Conservation (phyloP, 2,797 vertebrate genomes). For the Aphelocoma californica region DNA sequence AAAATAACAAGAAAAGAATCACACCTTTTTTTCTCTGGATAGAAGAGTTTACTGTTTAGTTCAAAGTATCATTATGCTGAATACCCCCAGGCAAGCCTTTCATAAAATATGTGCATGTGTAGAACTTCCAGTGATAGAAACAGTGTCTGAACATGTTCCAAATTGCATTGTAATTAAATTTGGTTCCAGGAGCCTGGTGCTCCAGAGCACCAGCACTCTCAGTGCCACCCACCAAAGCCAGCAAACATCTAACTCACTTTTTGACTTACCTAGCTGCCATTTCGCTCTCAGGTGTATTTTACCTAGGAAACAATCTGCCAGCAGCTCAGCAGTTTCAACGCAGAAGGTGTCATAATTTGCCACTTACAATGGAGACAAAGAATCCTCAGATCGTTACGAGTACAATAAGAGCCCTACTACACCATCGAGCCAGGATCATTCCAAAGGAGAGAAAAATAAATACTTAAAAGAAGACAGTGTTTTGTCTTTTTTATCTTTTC, state of each 20-base stretch:
- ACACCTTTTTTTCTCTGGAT: background rate
- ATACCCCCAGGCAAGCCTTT: background rate
- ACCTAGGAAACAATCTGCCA: slow-evolving; percentile 10
- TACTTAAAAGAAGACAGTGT: background rate
- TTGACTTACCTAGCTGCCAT: background rate
- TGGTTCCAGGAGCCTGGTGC: background rate
- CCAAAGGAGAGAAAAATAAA: background rate
- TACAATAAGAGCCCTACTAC: background rate
- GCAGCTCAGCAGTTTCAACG: slow-evolving; percentile 16
- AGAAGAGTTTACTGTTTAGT: background rate
- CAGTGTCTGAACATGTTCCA: slow-evolving; percentile 22
- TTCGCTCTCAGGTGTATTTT: slow-evolving; percentile 22
- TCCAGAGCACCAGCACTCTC: background rate
- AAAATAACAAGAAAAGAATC: background rate
- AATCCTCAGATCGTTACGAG: background rate
- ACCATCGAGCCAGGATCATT: background rate
- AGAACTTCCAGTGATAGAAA: background rate
- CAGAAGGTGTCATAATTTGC: slow-evolving; percentile 1
- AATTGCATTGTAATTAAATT: slow-evolving; percentile 18
- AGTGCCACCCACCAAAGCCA: slow-evolving; percentile 22
- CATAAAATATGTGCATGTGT: background rate
- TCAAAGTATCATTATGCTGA: background rate
- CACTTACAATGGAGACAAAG: slow-evolving; percentile 43
- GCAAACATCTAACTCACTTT: slow-evolving; percentile 3
- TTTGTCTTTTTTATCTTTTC: background rate